phyloP scores from a whole-genome alignment of 1,140 invertebrate genomes.

The Drosophila santomea region DNA sequence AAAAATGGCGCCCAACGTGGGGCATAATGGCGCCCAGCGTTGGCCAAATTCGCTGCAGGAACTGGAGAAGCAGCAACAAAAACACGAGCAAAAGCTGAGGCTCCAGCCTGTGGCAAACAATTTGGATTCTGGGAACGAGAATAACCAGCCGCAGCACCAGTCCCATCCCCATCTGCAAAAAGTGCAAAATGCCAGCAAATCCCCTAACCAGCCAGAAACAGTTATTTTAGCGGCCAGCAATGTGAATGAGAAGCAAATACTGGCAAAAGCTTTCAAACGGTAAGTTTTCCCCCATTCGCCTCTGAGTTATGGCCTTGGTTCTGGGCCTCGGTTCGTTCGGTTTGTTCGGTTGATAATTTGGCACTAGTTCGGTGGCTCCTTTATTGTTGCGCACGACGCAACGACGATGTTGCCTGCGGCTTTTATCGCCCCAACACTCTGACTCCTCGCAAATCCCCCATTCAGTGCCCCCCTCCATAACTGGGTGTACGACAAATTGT shows the following conservation, averaged over 20 bases:
- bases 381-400: constrained; percentile 63
- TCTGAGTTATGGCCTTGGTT: background rate
- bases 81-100: constrained; percentile 30
- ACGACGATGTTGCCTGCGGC: constrained; percentile 59
- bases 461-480: constrained; percentile 54
- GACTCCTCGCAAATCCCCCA: background rate
- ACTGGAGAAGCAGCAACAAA: constrained; percentile 46
- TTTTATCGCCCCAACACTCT: constrained; percentile 31
- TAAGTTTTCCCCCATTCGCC: constrained; percentile 52
- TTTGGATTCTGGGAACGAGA: constrained; percentile 54
- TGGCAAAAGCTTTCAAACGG: constrained; percentile 83
- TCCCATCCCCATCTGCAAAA: constrained; percentile 4
- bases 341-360: constrained; percentile 72
- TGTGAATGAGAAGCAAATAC: constrained; percentile 83
- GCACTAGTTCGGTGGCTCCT: constrained; percentile 72
- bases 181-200: constrained; percentile 59
- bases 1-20: constrained; percentile 53
- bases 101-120: constrained; percentile 50
- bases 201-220: constrained; percentile 74
- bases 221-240: constrained; percentile 84
- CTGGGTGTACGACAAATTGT: constrained; percentile 68
- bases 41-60: constrained; percentile 49
- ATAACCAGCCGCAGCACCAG: background rate
- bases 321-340: background rate
- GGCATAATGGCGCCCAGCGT: constrained; percentile 50